phyloP scores from a whole-genome alignment of 2,797 vertebrate species.

The Microchirus variegatus region DNA sequence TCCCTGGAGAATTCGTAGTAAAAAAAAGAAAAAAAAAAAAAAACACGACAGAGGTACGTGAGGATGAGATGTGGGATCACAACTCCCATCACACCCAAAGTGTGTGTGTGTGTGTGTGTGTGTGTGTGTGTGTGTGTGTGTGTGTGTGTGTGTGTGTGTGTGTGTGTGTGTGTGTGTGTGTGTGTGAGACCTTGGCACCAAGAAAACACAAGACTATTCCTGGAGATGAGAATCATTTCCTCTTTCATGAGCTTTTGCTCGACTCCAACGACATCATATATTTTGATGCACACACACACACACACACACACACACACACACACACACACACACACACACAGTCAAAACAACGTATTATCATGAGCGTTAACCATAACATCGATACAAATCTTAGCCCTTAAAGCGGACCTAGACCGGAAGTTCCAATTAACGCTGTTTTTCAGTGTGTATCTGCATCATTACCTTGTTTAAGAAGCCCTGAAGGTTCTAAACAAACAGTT shows the following conservation, averaged over 20 bases:
- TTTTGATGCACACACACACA: not conserved
- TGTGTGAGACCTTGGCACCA: slow-evolving; percentile 27
- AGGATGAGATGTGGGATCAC: slow-evolving; percentile 30
- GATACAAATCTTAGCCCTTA: no score
- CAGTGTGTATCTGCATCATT: no score
- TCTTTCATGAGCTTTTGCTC: slow-evolving; percentile 60
- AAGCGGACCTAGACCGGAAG: no score
- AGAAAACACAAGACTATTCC: slow-evolving; percentile 32
- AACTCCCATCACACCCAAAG: slow-evolving; percentile 36
- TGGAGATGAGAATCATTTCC: slow-evolving; percentile 51
- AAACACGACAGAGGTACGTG: slow-evolving; percentile 12
- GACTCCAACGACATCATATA: slow-evolving; percentile 56
- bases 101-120: slow-evolving; percentile 2
- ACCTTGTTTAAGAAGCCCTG: no score
- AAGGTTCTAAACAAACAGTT: no score
- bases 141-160: slow-evolving; percentile 2
- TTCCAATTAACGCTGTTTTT: no score
- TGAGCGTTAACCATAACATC: no score
- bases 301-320: no score
- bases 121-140: slow-evolving; percentile 9
- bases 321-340: no score
- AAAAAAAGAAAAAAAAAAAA: no score
- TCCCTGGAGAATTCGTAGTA: slow-evolving; percentile 3
- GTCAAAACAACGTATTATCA: no score
- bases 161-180: slow-evolving; percentile 1